Percentiles rank a stretch among this genome's conserved stretches.
Evolutionary conservation across 2,113 vertebrate genomes (phyloP).

Genomic region (Catharus minimus): DNA sequence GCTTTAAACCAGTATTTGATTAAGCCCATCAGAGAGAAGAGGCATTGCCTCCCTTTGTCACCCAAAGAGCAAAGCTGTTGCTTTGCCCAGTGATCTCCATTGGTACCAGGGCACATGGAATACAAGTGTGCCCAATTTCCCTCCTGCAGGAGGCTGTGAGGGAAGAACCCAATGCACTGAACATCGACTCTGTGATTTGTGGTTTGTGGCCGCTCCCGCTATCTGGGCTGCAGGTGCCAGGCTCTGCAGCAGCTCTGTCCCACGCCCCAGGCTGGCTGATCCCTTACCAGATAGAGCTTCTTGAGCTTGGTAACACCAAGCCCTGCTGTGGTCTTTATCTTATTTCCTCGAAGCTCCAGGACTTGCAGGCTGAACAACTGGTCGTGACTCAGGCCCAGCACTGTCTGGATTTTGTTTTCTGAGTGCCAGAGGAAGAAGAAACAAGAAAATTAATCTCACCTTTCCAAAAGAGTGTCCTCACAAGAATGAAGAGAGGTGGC

Average conservation of each 20-base stretch:
- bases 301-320: constrained; percentile 84
- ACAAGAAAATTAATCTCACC: not conserved
- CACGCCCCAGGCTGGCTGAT: not conserved
- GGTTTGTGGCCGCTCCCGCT: not conserved
- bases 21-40: not conserved
- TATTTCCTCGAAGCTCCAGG: constrained; percentile 87
- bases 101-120: rapidly evolving
- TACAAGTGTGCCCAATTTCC: not conserved
- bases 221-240: not conserved
- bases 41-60: not conserved
- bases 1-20: not conserved
- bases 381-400: constrained; percentile 72
- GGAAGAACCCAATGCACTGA: not conserved
- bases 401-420: constrained; percentile 83
- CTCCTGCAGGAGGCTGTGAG: not conserved
- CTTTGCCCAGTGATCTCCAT: not conserved
- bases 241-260: not conserved
- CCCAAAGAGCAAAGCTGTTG: not conserved
- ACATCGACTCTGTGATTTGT: not conserved
- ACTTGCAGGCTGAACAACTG: constrained; percentile 80
- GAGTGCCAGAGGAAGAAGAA: constrained; percentile 7
- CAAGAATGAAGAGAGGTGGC: not conserved
- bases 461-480: not conserved
- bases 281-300: constrained; percentile 86
- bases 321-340: constrained; percentile 80